Evolutionary conservation across 2,113 vertebrate genomes (phyloP), one percentile per base, ranked within the genome.

Genomic region (Petrocephalus zakoni): DNA sequence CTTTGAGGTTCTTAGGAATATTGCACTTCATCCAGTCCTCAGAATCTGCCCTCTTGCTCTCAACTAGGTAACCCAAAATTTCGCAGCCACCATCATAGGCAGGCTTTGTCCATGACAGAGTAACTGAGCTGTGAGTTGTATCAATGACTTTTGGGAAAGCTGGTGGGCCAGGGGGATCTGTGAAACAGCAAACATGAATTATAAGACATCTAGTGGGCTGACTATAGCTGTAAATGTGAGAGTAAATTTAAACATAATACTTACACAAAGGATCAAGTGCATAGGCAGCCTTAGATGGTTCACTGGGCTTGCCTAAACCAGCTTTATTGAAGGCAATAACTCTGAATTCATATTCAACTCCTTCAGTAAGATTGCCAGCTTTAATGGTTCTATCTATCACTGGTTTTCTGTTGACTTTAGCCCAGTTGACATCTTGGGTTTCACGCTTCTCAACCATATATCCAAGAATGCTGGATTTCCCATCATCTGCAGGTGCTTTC

Each of bases 361-460:
- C 98, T 94, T 99, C 98, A 13, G 97, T 96, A 68, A 99, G 97
- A 93, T 97, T 97, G 87, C 91, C 93, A 42, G 98, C 97, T 94
- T 98, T 99, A 91, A 99, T 92, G 10, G 97, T 99, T 92, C 98
- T 97, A 92, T 99, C 98, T 88, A 99, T 97, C n/a, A 99, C 97
- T 46, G 97, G 98, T 37, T 96, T 96, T 89, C 97, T 97, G 91
- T 95, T 99, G 78, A 99, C 98, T 90, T 99, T 99, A 55, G 96
- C 97, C 98, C 98, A 99, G 91, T 95, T 96, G 88, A 98, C 92
- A 90, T 97, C 95, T 37, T 97, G 97, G 0, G 96, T 96, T 93
- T 99, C 98, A 86, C 98, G 97, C 91, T 99, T 99, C 94, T 99
- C 98, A 91, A 99, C 92, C 90, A 99, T 95, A 92, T 99, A 99